Conservation (phyloP, 2,888 invertebrate species). For the Ophion costatus region DNA sequence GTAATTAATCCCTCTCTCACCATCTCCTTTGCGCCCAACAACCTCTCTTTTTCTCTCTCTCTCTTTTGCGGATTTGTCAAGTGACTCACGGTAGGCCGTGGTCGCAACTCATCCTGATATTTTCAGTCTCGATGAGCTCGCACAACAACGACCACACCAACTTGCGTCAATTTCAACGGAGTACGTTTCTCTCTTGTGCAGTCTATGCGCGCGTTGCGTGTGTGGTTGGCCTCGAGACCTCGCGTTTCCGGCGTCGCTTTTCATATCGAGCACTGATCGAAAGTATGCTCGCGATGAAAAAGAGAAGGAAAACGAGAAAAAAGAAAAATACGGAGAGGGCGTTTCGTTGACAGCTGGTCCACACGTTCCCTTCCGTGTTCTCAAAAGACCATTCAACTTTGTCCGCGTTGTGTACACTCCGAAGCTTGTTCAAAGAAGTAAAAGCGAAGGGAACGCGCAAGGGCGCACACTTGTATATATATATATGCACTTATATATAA, state of each 20-base stretch:
- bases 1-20: constrained; percentile 7
- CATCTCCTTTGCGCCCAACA: no score
- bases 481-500: neutral
- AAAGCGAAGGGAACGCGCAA: constrained; percentile 39
- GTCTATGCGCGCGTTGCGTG: neutral
- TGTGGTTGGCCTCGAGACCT: neutral
- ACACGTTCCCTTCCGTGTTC: constrained; percentile 38
- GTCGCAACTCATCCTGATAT: neutral
- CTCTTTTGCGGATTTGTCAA: neutral
- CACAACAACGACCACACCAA: neutral
- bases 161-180: neutral
- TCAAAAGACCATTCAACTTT: constrained; percentile 59
- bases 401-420: constrained; percentile 50
- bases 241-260: neutral
- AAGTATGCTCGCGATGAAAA: neutral
- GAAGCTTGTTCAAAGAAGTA: constrained; percentile 36
- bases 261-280: constrained; percentile 5
- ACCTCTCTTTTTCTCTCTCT: neutral
- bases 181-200: neutral
- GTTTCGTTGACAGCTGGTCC: constrained; percentile 54
- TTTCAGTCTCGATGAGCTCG: neutral
- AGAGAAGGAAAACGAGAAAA: constrained; percentile 9
- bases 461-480: no score
- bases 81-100: neutral
- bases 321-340: constrained; percentile 23